phyloP scores from a whole-genome alignment of 2,888 invertebrate species.

The Eretmocerus hayati region DNA sequence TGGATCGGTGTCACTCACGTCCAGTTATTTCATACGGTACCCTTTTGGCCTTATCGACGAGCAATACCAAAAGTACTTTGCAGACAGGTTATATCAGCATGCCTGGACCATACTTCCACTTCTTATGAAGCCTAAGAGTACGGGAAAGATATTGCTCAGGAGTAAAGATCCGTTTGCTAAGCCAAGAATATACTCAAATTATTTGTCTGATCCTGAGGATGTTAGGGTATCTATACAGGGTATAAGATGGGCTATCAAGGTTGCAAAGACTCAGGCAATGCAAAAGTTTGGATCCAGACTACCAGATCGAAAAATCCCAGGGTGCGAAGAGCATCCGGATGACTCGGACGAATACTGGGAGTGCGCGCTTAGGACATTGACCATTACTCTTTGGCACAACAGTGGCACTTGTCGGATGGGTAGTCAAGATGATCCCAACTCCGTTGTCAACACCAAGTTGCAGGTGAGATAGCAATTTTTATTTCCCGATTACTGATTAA shows the following conservation, averaged over 20 bases:
- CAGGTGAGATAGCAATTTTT: conserved; percentile 38
- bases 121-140: conserved; percentile 57
- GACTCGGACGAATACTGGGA: conserved; percentile 58
- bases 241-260: conserved; percentile 50
- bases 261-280: conserved; percentile 53
- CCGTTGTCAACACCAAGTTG: conserved; percentile 59
- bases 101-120: conserved; percentile 45
- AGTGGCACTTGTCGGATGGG: conserved; percentile 64
- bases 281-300: conserved; percentile 52
- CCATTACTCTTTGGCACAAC: conserved; percentile 58
- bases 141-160: conserved; percentile 56
- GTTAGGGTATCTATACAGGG: conserved; percentile 53
- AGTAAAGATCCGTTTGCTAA: conserved; percentile 56
- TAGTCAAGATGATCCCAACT: conserved; percentile 50
- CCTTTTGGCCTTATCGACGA: conserved; percentile 51
- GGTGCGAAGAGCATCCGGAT: conserved; percentile 49
- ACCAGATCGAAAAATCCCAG: conserved; percentile 50
- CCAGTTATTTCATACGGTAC: conserved; percentile 38
- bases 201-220: conserved; percentile 57
- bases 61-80: conserved; percentile 52
- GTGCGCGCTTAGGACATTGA: conserved; percentile 53
- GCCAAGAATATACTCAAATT: conserved; percentile 62
- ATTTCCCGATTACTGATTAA: neutral
- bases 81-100: conserved; percentile 50
- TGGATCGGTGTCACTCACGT: conserved; percentile 54